Base-by-base conservation (phyloP, 2,888 invertebrate species). In the Mycalesis mineus region DNA sequence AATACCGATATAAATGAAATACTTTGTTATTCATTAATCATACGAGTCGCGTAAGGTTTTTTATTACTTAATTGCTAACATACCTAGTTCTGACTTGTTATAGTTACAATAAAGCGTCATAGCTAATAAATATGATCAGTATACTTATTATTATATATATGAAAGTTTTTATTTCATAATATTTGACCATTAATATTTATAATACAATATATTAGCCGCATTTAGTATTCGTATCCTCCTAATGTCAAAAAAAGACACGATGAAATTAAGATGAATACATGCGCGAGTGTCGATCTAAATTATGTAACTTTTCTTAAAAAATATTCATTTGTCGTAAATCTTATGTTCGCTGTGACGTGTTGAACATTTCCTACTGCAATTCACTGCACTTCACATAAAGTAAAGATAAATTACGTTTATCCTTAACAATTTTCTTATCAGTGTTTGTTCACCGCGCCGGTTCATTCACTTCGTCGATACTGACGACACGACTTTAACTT, bases 381-480 rank as follows among this genome's bases (percentile, higher is more conserved):
- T 47, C 8, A 36, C 31, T 71, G 69, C 69, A 66, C 58, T 64
- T 67, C 64, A 68, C 69, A 73, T 69, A 71, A 66, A 67, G 63
- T 54, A 54, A 54, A 61, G 70, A 74, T 72, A 70, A 58, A 36
- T 36, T 36, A 36, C 59, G 57, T 66, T 64, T 69, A 66, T 67
- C 58, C 66, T 68, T 58, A 65, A 64, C 61, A 57, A 55, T 42
- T 58, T 64, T 57, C 60, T 73, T 74, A 74, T 76, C 72, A 69
- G 58, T 70, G 60, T 70, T 72, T 71, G 66, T 70, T 69, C 61
- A 67, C 70, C 66, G 66, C 65, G 52, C 61, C 64, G 62, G 73
- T 70, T 73, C 69, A 58, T 73, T 77, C 67, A 73, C 68, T 60
- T 57, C 61, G 55, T 60, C 58, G 36, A 44, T 44, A 53, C 28